Evolutionary conservation across 2,113 vertebrate species (phyloP), one percentile per base, ranked within the genome.

Genomic region (Cnemophilus loriae): DNA sequence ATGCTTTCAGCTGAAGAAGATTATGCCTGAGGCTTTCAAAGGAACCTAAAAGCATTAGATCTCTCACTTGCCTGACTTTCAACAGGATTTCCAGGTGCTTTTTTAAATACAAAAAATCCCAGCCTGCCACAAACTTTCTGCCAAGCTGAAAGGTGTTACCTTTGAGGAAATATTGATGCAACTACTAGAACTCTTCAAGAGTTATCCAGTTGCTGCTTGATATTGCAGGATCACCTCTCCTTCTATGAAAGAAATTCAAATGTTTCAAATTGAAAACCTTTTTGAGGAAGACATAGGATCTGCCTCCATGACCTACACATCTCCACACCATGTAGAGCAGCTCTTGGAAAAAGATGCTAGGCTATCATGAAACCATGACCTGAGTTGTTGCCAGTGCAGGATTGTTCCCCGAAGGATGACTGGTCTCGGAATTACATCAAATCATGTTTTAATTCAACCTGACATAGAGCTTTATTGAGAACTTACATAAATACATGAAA

Each of bases 111-210:
- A 46, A 44, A 87, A 93, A 79, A 42, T 41, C 53, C 14, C 41
- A 73, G 41, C 70, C 79, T 93, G 85, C 49, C 55, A 73, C 39
- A 74, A 81, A 42, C 69, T 44, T 80, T 93, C 75, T 88, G 79
- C 39, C 76, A 77, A 86, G 52, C 55, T 84, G 92, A 88, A 93
- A 47, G 50, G 71, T 86, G 78, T 76, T 96, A 20, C 47, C 67
- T 93, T 90, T 88, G 64, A 87, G 83, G 89, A 90, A 92, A 80
- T 61, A 92, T 1, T 74, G 91, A 77, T 92, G 83, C 55, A 67
- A 18, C 60, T 60, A 22, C 26, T 69, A 53, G 70, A 91, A 84
- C 30, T 39, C 69, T 59, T 77, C 16, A 73, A 90, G 68, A 70
- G 24, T 84, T 87, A 83, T 70, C 11, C 47, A 65, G 46, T 68